phyloP scores from a whole-genome alignment of 2,113 vertebrate genomes.

The Rana temporaria region DNA sequence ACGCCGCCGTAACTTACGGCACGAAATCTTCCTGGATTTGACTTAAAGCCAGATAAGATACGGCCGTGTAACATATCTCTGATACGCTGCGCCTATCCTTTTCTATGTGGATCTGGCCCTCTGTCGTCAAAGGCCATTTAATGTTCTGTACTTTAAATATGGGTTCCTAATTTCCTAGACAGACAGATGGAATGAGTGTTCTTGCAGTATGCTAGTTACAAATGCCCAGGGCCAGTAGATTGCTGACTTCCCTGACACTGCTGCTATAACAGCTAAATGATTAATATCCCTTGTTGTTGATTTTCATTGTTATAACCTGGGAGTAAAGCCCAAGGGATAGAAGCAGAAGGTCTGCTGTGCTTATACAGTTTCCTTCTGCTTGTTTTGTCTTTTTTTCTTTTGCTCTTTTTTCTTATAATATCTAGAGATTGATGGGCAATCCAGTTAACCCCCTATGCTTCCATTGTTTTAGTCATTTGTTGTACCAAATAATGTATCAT shows the following conservation, averaged over 20 bases:
- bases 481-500: not conserved
- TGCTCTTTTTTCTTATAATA: conserved; percentile 8
- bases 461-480: not conserved
- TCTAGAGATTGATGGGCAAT: not conserved
- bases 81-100: too few relatives aligned
- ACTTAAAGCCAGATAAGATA: too few relatives aligned
- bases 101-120: too few relatives aligned
- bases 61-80: too few relatives aligned
- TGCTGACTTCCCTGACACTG: not conserved
- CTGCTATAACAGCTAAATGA: conserved; percentile 1
- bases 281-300: conserved; percentile 22
- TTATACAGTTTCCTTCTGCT: not conserved
- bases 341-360: not conserved
- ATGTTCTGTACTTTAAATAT: too few relatives aligned
- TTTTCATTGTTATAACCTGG: conserved; percentile 9
- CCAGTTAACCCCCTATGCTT: not conserved
- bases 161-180: too few relatives aligned
- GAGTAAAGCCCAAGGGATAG: not conserved
- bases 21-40: too few relatives aligned
- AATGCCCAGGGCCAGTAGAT: not conserved
- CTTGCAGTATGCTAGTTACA: not conserved
- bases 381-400: not conserved
- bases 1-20: too few relatives aligned
- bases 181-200: too few relatives aligned
- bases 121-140: too few relatives aligned